Conservation (phyloP, 2,888 invertebrate species). For the Epirrita christyi region DNA sequence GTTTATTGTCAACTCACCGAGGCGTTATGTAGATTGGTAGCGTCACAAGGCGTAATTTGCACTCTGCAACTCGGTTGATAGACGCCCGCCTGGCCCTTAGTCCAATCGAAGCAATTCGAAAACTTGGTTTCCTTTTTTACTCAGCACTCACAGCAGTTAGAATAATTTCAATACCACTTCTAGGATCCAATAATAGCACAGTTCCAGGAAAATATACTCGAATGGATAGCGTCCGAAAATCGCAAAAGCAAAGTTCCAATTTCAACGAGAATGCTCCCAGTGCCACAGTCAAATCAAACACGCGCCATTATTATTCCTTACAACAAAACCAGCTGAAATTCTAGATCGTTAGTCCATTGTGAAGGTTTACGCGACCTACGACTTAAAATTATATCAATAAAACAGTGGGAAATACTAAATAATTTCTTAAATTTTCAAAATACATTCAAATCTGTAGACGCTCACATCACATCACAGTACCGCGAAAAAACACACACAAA, state of each 20-base stretch:
- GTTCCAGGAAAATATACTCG: slow-evolving; percentile 59
- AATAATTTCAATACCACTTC: slow-evolving; percentile 44
- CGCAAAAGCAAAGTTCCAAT: slow-evolving; percentile 70
- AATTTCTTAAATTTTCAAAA: slow-evolving; percentile 18
- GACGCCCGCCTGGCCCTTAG: slow-evolving; percentile 52
- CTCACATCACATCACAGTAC: slow-evolving; percentile 59
- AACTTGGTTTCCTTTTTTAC: slow-evolving; percentile 77
- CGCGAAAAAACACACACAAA: slow-evolving; percentile 71
- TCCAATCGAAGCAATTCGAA: slow-evolving; percentile 57
- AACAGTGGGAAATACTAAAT: slow-evolving; percentile 30
- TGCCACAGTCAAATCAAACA: slow-evolving; percentile 68
- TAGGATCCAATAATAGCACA: slow-evolving; percentile 46
- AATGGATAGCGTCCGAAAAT: slow-evolving; percentile 57
- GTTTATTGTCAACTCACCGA: slow-evolving; percentile 51
- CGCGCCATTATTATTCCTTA: slow-evolving; percentile 73
- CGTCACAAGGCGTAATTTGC: slow-evolving; percentile 57
- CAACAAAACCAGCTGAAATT: slow-evolving; percentile 40
- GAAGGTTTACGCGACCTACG: slow-evolving; percentile 34
- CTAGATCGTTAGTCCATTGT: slow-evolving; percentile 35
- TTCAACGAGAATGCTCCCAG: slow-evolving; percentile 68
- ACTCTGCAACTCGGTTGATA: slow-evolving; percentile 54
- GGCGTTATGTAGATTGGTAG: slow-evolving; percentile 46
- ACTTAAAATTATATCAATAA: slow-evolving; percentile 43
- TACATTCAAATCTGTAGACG: slow-evolving; percentile 64
- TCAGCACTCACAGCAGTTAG: slow-evolving; percentile 42